phyloP scores from a whole-genome alignment of 2,113 vertebrate genomes.

The Echinops telfairi region DNA sequence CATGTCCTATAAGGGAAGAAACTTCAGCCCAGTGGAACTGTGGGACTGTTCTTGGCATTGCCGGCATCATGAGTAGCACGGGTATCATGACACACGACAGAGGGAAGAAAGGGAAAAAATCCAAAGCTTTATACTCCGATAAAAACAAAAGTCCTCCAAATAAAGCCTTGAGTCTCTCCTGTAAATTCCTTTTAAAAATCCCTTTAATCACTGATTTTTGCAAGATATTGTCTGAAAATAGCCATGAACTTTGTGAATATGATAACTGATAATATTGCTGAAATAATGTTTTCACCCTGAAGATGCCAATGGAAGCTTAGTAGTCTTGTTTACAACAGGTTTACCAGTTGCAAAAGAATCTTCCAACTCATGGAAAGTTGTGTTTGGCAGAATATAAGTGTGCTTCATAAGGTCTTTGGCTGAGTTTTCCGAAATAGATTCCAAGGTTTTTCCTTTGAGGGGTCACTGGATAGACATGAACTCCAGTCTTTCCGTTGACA shows the following conservation, averaged over 20 bases:
- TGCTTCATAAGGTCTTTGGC: too few relatives aligned
- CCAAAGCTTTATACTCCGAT: not conserved
- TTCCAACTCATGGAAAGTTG: too few relatives aligned
- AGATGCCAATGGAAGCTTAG: too few relatives aligned
- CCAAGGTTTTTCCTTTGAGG: too few relatives aligned
- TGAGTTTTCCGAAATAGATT: too few relatives aligned
- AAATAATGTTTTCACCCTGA: too few relatives aligned
- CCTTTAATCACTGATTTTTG: not conserved
- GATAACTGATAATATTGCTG: too few relatives aligned
- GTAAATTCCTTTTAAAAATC: not conserved
- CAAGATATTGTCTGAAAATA: not conserved
- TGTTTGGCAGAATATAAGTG: too few relatives aligned
- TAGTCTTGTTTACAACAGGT: too few relatives aligned
- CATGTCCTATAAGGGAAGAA: not conserved
- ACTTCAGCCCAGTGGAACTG: not conserved
- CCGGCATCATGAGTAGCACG: not conserved
- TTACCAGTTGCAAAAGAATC: too few relatives aligned
- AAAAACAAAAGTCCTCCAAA: not conserved
- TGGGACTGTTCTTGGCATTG: not conserved
- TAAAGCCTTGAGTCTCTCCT: not conserved
- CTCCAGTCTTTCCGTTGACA: too few relatives aligned
- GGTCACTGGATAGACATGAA: too few relatives aligned
- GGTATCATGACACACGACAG: not conserved
- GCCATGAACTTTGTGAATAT: not conserved
- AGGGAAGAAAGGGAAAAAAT: not conserved